Conservation (phyloP, 2,113 vertebrate species). For the Psammodynastes pulverulentus region DNA sequence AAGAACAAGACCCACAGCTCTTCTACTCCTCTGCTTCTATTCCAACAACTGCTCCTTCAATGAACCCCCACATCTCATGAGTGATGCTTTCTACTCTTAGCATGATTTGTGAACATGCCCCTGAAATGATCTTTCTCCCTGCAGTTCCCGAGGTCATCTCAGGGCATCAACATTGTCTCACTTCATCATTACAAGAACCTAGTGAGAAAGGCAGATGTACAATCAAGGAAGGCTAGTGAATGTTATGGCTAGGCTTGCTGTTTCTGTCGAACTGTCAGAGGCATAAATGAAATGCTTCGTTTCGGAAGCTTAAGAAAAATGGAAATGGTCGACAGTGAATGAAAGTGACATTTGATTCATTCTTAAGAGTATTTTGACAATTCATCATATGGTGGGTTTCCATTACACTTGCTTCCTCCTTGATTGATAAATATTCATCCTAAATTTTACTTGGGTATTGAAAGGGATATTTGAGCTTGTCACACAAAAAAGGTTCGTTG, state of each 20-base stretch:
- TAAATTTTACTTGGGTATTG: constrained; percentile 68
- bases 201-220: no score
- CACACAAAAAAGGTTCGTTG: constrained; percentile 68
- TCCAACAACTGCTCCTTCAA: background rate
- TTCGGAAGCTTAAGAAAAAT: background rate
- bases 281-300: background rate
- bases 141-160: background rate
- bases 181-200: background rate
- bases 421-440: constrained; percentile 73
- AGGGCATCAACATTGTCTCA: background rate
- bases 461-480: constrained; percentile 68
- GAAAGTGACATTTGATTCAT: constrained; percentile 62
- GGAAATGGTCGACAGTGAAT: constrained; percentile 41
- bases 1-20: background rate
- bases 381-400: constrained; percentile 59
- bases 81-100: background rate
- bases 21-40: background rate
- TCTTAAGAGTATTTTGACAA: constrained; percentile 69
- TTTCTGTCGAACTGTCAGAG: background rate
- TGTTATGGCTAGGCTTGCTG: background rate
- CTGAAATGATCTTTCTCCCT: background rate
- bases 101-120: background rate
- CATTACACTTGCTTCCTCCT: constrained; percentile 65
- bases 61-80: background rate
- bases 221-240: background rate